Evolutionary conservation across 2,113 vertebrate species (phyloP).

Genomic region (Microtus pennsylvanicus): DNA sequence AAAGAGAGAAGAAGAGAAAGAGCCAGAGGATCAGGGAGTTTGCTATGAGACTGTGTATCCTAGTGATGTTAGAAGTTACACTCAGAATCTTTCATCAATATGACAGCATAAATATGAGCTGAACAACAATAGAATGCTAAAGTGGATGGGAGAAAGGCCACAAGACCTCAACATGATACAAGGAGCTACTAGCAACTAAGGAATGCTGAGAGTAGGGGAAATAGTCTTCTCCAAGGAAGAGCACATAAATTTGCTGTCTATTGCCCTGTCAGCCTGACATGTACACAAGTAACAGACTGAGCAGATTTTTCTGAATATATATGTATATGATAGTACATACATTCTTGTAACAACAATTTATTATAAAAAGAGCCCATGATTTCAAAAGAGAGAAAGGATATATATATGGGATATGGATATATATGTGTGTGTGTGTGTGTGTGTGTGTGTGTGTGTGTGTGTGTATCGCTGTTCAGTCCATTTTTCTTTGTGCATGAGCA

Average conservation of each 20-base stretch:
- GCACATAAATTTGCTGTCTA: background rate
- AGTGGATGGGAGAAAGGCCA: background rate
- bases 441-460: too few relatives aligned
- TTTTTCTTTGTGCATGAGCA: background rate
- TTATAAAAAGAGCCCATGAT: background rate
- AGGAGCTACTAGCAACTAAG: background rate
- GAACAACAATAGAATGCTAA: background rate
- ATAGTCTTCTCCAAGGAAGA: background rate
- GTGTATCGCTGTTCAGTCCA: too few relatives aligned
- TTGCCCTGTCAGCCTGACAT: background rate
- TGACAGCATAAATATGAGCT: background rate
- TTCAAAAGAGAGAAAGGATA: background rate
- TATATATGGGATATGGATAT: too few relatives aligned
- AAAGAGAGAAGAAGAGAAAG: background rate
- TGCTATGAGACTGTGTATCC: background rate
- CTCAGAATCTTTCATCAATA: background rate
- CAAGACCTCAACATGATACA: background rate
- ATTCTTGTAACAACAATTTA: background rate
- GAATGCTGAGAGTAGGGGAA: background rate
- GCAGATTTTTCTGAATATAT: background rate
- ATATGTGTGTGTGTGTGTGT: too few relatives aligned
- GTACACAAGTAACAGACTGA: background rate
- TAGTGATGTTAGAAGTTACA: background rate
- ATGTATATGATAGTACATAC: background rate
- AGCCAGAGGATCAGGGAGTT: background rate